Evolutionary conservation across 1,140 invertebrate species (phyloP), one percentile per base, ranked within the genome.

Genomic region (Thalassaphorura encarpata): DNA sequence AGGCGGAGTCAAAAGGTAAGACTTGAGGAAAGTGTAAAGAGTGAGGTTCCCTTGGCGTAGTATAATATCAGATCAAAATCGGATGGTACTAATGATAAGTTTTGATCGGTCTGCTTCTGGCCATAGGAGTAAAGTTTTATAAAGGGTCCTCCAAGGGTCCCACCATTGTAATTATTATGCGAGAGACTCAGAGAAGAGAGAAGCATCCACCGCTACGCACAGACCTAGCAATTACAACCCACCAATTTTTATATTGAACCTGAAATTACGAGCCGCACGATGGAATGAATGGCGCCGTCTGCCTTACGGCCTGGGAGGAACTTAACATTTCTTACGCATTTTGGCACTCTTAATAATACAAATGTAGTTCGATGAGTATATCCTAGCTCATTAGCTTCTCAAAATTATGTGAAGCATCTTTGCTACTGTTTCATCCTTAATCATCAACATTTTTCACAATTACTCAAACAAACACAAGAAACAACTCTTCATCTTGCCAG

Each of bases 241-340:
- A 60, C 55, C 63, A 65, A 65, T 65, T 65, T 65, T 65, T 65
- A 65, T 65, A 62, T 65, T 62, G 63, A 65, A 62, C 63, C 63
- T 65, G 60, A 65, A 65, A 65, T 65, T 65, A 65, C 54, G 43
- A 57, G 60, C 59, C 57, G 60, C 60, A 64, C 42, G 56, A 52
- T 58, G 55, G 60, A 65, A 62, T 65, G 63, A 62, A 62, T 62
- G 63, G 63, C 63, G 63, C 60, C 63, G 63, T 62, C 60, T 62
- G 57, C 60, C 57, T 60, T 47, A 36, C 43, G 47, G 56, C 53
- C n/a, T n/a, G n/a, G n/a, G n/a, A n/a, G n/a, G n/a, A n/a, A n/a
- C n/a, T n/a, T n/a, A n/a, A n/a, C n/a, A n/a, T n/a, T n/a, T n/a
- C n/a, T n/a, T n/a, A n/a, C n/a, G n/a, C n/a, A n/a, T n/a, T n/a